Evolutionary conservation across 2,113 vertebrate species (phyloP).

Genomic region (Triplophysa rosa): DNA sequence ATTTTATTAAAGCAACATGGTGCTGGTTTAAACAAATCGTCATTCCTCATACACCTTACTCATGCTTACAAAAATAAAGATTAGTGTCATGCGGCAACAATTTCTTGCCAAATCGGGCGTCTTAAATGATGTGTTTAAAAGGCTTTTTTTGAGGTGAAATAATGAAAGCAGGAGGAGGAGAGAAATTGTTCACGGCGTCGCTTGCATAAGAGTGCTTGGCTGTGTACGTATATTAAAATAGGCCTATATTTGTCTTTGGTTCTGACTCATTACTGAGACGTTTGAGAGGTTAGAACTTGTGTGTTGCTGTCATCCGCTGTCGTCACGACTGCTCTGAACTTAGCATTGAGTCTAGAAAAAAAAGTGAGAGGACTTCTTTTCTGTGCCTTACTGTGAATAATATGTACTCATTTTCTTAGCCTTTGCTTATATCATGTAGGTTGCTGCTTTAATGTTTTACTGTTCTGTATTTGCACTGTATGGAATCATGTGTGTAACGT

Average conservation of each 20-base stretch:
- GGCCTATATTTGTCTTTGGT: slow-evolving; percentile 23
- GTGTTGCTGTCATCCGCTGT: background rate
- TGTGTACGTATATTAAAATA: slow-evolving; percentile 15
- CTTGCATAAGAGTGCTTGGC: slow-evolving; percentile 17
- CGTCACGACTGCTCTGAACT: background rate
- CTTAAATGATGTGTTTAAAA: background rate
- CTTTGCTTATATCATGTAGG: too few relatives aligned
- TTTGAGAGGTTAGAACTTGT: background rate
- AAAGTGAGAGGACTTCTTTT: too few relatives aligned
- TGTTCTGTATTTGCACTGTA: too few relatives aligned
- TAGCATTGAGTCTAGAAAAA: too few relatives aligned
- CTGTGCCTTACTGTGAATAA: too few relatives aligned
- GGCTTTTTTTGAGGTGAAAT: background rate
- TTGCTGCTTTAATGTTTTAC: too few relatives aligned
- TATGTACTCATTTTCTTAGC: too few relatives aligned
- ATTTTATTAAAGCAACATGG: too few relatives aligned
- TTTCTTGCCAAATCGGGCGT: background rate
- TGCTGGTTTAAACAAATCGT: too few relatives aligned
- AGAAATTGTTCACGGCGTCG: background rate
- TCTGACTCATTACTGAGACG: slow-evolving; percentile 34
- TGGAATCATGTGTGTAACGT: too few relatives aligned
- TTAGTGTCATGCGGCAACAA: background rate
- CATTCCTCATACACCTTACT: background rate
- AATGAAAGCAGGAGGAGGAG: slow-evolving; percentile 9
- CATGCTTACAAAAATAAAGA: background rate